Conservation (phyloP, 1,140 invertebrate species). For the Tachypleus tridentatus region DNA sequence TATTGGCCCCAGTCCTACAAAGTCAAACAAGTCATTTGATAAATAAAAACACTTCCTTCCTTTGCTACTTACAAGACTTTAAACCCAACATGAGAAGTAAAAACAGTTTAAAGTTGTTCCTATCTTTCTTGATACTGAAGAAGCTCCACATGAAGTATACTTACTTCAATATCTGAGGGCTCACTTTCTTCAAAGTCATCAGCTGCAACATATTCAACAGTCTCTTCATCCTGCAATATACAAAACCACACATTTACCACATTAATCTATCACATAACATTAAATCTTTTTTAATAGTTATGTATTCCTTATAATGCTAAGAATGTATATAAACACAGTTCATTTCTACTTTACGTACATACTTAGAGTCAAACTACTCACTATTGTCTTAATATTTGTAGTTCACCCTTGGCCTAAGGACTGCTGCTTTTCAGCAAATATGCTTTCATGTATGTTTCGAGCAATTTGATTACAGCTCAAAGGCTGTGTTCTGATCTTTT, state of each 20-base stretch:
- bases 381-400: too few species aligned
- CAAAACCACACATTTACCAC: neutral
- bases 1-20: slow-evolving; percentile 6
- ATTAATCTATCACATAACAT: neutral
- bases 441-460: too few species aligned
- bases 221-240: slow-evolving; percentile 5
- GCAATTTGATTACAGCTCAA: too few species aligned
- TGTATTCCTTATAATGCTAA: too few species aligned
- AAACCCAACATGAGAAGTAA: neutral
- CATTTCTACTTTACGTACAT: too few species aligned
- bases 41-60: neutral
- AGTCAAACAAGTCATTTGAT: neutral
- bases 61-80: neutral
- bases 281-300: slow-evolving; percentile 6
- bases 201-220: slow-evolving; percentile 21
- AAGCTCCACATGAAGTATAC: too few species aligned
- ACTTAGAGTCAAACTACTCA: too few species aligned
- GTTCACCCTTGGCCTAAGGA: too few species aligned
- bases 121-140: slow-evolving; percentile 5
- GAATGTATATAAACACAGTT: too few species aligned
- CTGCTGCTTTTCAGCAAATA: too few species aligned
- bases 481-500: too few species aligned
- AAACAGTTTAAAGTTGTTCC: neutral
- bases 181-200: slow-evolving; percentile 27
- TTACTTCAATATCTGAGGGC: slow-evolving; percentile 17